Conservation (phyloP, 2,113 vertebrate species). For the Pseudorhombus dupliciocellatus region DNA sequence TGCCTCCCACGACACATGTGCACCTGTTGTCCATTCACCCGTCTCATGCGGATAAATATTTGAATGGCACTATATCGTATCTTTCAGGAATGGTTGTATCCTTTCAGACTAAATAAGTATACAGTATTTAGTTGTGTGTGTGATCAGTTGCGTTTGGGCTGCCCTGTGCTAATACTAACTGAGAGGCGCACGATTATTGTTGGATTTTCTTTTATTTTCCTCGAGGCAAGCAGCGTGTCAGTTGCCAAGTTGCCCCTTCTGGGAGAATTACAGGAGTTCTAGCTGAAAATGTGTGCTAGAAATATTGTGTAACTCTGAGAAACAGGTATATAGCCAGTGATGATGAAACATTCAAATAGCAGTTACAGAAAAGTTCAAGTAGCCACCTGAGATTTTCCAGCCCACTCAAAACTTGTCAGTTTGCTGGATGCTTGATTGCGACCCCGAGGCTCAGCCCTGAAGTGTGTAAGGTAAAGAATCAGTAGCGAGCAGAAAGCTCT, state of each 20-base stretch:
- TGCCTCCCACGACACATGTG: neutral
- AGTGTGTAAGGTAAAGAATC: neutral
- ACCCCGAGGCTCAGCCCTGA: neutral
- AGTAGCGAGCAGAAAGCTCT: neutral
- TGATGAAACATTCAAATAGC: conserved; percentile 16
- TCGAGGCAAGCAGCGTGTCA: neutral
- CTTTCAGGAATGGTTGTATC: neutral
- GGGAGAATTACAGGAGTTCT: neutral
- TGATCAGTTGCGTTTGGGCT: neutral
- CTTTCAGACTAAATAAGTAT: neutral
- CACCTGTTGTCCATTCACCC: neutral
- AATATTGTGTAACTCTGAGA: conserved; percentile 5
- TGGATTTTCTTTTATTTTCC: neutral
- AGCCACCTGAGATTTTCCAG: neutral
- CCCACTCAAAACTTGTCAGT: neutral
- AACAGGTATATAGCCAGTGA: neutral
- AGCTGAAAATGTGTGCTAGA: neutral
- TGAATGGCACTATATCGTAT: neutral
- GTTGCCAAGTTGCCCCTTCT: neutral
- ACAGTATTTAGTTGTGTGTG: neutral
- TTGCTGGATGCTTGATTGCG: neutral
- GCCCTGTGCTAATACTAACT: neutral
- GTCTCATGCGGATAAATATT: neutral
- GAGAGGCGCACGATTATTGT: neutral
- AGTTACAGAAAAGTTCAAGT: conserved; percentile 13